Base-by-base conservation (phyloP, 2,113 vertebrate species). In the Psilopsiagon aymara region DNA sequence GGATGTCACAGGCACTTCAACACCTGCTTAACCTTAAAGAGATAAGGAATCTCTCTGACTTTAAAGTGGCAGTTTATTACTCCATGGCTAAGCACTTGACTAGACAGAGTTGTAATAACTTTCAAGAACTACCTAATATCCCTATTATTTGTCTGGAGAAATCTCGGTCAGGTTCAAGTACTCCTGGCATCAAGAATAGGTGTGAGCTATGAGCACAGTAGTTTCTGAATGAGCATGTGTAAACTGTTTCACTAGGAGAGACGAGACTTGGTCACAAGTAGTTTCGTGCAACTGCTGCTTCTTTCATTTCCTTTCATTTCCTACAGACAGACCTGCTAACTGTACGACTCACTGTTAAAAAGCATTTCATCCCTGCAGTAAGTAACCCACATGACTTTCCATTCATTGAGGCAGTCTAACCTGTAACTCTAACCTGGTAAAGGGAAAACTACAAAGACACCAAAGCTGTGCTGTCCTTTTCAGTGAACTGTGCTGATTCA, bases 61-160 rank as follows among this genome's bases (percentile, higher is more conserved):
- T 86, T 63, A 88, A 88, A 82, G 51, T 77, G 29, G 6, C 51
- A 86, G 35, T 51, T 83, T 93, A 91, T 90, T 81, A 78, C 51
- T 94, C 81, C 82, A 52, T 60, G 55, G 35, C 43, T 92, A 93
- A 94, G 71, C 18, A 63, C 85, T 94, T 70, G 90, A 95, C 90
- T 94, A 95, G 96, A 96, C 90, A 77, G 79, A 80, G 71, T 74
- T 24, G 3, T 67, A 92, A 93, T 88, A 94, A 74, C 44, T 95
- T 78, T 71, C 82, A 90, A 93, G 75, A 88, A 93, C 31, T 92
- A 76, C 67, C 82, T 94, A 82, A 95, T 95, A 68, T 79, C 33
- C 52, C 11, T 88, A 37, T 77, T 84, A 77, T 95, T 93, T 93
- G 68, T 94, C 82, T 94, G 83, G 74, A 90, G 35, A 92, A 88